Evolutionary conservation across 2,888 invertebrate species (phyloP).

Genomic region (Tipula unca): DNA sequence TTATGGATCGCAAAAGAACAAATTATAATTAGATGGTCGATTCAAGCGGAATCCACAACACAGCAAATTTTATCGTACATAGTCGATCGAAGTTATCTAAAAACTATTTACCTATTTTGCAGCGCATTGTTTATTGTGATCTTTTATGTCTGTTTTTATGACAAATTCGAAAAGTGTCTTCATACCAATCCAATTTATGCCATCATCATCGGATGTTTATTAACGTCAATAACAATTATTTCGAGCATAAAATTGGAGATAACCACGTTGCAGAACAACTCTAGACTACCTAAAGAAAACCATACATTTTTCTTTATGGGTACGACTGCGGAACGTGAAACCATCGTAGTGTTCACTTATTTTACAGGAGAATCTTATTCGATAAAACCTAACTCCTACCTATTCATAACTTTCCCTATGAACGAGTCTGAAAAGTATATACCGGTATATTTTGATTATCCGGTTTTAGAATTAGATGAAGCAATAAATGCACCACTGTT

Average conservation of each 20-base stretch:
- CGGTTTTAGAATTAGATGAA: too few relatives aligned
- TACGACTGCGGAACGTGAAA: not conserved
- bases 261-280: not conserved
- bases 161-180: not conserved
- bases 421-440: too few relatives aligned
- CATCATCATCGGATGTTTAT: not conserved
- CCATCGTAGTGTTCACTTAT: not conserved
- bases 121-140: not conserved
- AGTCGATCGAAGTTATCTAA: not conserved
- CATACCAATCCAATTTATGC: not conserved
- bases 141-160: not conserved
- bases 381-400: not conserved
- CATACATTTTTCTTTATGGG: not conserved
- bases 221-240: not conserved
- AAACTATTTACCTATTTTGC: not conserved
- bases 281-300: not conserved
- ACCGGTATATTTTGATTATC: too few relatives aligned
- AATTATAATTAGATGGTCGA: too few relatives aligned
- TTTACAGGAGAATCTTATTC: not conserved
- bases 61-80: not conserved
- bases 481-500: too few relatives aligned
- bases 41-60: too few relatives aligned
- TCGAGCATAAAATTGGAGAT: not conserved
- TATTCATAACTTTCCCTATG: not conserved
- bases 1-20: too few relatives aligned